Evolutionary conservation across 2,113 vertebrate genomes (phyloP).

Genomic region (Phrynosoma blainvillii): DNA sequence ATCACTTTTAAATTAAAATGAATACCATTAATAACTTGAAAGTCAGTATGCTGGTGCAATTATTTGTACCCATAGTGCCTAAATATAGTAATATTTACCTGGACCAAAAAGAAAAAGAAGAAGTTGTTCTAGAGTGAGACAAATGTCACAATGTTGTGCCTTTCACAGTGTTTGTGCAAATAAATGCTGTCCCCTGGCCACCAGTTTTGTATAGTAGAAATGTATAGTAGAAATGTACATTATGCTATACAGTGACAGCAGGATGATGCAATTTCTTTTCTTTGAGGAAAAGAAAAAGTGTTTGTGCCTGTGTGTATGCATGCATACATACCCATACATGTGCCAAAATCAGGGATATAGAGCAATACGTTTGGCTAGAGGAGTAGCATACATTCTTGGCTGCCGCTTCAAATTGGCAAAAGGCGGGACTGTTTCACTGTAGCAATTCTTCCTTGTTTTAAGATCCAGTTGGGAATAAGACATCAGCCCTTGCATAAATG

Average conservation of each 20-base stretch:
- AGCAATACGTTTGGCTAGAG: slow-evolving; percentile 38
- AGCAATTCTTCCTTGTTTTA: slow-evolving; percentile 53
- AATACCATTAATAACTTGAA: background rate
- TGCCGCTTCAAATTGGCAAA: slow-evolving; percentile 51
- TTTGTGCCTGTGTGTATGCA: background rate
- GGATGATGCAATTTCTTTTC: background rate
- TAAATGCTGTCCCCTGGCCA: background rate
- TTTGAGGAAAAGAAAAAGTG: background rate
- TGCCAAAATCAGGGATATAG: slow-evolving; percentile 23
- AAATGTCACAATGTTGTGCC: background rate
- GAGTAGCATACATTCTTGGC: slow-evolving; percentile 61
- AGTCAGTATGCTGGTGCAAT: too few species aligned
- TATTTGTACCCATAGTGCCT: background rate
- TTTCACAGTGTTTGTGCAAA: background rate
- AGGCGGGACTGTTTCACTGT: slow-evolving; percentile 56
- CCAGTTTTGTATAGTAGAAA: background rate
- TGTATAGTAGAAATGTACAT: background rate
- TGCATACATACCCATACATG: background rate
- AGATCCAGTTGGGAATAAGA: slow-evolving; percentile 65
- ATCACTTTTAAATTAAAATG: background rate
- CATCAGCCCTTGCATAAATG: slow-evolving; percentile 64
- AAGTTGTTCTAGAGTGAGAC: background rate
- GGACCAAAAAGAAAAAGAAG: background rate
- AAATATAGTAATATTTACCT: background rate
- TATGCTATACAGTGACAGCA: too few species aligned